Conservation (phyloP, 2,113 vertebrate species). For the Lasiurus borealis region DNA sequence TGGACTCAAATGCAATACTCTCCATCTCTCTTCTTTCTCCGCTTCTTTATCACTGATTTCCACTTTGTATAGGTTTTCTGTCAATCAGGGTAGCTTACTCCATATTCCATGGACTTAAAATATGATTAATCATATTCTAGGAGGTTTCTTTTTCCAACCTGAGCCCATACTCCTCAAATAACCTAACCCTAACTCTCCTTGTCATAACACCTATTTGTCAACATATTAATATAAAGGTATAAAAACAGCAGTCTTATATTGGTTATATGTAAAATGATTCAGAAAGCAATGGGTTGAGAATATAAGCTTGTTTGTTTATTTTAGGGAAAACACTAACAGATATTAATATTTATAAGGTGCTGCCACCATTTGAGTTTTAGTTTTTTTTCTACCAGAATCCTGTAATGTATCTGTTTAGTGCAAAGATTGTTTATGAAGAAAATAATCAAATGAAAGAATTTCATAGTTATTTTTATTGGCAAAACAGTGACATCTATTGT, state of each 20-base stretch:
- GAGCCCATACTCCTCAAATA: neutral
- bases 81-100: conserved; percentile 21
- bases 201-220: conserved; percentile 26
- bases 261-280: no score
- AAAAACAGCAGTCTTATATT: conserved; percentile 59
- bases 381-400: conserved; percentile 46
- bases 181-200: conserved; percentile 1
- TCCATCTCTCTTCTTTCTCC: neutral
- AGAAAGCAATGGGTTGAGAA: no score
- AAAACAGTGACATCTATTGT: conserved; percentile 89
- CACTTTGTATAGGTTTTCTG: conserved; percentile 47
- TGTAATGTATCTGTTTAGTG: conserved; percentile 68
- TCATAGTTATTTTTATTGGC: conserved; percentile 80
- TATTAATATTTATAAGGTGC: conserved; percentile 70
- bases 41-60: neutral
- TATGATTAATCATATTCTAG: conserved; percentile 28
- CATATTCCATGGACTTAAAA: neutral
- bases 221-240: neutral
- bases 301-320: no score
- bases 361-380: neutral
- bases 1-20: neutral
- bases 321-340: conserved; percentile 33
- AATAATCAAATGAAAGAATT: conserved; percentile 79
- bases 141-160: neutral
- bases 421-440: conserved; percentile 74